Evolutionary conservation across 2,888 invertebrate species (phyloP).

Genomic region (Protula sp.): DNA sequence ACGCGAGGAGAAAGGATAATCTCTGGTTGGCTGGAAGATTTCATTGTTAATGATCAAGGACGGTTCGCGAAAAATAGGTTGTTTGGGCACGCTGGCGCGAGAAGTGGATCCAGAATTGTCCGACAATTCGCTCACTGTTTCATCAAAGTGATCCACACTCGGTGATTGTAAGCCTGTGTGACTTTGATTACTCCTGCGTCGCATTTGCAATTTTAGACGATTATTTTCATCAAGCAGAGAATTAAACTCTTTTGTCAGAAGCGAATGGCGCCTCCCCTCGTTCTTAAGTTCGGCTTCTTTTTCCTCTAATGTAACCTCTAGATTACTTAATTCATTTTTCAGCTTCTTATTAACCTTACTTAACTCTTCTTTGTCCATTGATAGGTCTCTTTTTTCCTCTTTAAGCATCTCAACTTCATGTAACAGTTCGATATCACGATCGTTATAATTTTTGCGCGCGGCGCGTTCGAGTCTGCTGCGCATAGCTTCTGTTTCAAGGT

Average conservation of each 20-base stretch:
- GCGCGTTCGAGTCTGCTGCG: slow-evolving; percentile 3
- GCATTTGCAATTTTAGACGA: slow-evolving; percentile 7
- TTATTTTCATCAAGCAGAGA: slow-evolving; percentile 20
- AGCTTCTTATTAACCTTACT: not conserved
- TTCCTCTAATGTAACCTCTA: slow-evolving; percentile 7
- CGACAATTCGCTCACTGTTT: not conserved
- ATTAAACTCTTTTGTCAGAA: slow-evolving; percentile 19
- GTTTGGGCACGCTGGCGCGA: not conserved
- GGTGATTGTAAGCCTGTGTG: not conserved
- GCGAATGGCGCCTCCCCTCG: slow-evolving; percentile 14
- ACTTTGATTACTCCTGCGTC: not conserved
- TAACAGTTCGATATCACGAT: slow-evolving; percentile 12
- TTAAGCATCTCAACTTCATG: slow-evolving; percentile 14
- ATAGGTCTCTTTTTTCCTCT: slow-evolving; percentile 3
- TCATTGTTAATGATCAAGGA: not conserved
- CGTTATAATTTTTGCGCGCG: slow-evolving; percentile 4
- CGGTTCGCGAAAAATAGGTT: not conserved
- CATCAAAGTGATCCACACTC: not conserved
- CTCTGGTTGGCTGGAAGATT: not conserved
- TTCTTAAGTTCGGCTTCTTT: slow-evolving; percentile 10
- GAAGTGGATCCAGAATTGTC: not conserved
- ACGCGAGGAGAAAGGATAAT: not conserved
- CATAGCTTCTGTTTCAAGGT: not conserved
- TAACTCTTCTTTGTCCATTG: slow-evolving; percentile 3
- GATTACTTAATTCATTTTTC: slow-evolving; percentile 2